A percentile compares a stretch with the other conserved stretches of the same genome.
Conservation (phyloP, 2,888 invertebrate species). For the Stenichneumon culpator region DNA sequence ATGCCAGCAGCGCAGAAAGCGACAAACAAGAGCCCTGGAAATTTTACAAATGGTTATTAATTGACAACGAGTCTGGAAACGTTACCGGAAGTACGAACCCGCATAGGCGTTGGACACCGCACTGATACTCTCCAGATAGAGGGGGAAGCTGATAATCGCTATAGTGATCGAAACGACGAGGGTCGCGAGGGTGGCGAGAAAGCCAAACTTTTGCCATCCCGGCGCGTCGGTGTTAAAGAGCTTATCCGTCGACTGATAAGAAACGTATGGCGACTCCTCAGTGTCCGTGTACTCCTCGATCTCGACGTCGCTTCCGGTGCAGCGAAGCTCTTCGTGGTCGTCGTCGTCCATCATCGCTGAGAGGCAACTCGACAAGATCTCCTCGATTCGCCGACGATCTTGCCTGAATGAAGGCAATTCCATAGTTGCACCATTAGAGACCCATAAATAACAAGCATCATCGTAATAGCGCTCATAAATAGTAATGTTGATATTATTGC, state of each 20-base stretch:
- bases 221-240: conserved; percentile 81
- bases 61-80: not conserved
- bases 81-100: conserved; percentile 71
- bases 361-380: conserved; percentile 70
- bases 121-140: conserved; percentile 85
- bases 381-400: not conserved
- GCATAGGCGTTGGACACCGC: conserved; percentile 83
- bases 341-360: conserved; percentile 81
- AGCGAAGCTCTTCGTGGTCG: conserved; percentile 81
- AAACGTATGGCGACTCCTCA: conserved; percentile 80
- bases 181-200: conserved; percentile 84
- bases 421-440: not conserved
- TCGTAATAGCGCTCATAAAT: too few species aligned
- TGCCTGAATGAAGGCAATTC: not conserved
- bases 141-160: conserved; percentile 86
- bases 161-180: conserved; percentile 86
- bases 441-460: too few species aligned
- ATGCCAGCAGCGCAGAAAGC: conserved; percentile 77
- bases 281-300: conserved; percentile 83
- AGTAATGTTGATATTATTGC: too few species aligned
- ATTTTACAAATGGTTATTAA: conserved; percentile 10
- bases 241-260: conserved; percentile 80
- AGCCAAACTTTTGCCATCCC: conserved; percentile 84
- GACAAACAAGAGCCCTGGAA: conserved; percentile 79
- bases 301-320: conserved; percentile 81